Evolutionary conservation across 2,888 invertebrate genomes (phyloP).

Genomic region (Galeruca laticollis): DNA sequence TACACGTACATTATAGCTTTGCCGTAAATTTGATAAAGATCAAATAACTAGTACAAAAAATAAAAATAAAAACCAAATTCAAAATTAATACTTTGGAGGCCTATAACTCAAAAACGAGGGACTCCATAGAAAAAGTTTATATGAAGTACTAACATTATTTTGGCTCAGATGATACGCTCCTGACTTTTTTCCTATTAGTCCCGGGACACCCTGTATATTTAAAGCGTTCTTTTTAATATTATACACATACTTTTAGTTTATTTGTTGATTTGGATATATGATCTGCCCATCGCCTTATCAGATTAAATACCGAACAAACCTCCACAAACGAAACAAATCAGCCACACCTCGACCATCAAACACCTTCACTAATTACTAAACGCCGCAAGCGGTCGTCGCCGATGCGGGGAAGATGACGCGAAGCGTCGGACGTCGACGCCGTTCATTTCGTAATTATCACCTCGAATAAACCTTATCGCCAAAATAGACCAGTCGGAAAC

Average conservation of each 20-base stretch:
- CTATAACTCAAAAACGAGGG: too few relatives aligned
- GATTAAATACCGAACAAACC: conserved; percentile 12
- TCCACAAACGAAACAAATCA: conserved; percentile 46
- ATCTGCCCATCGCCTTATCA: not conserved
- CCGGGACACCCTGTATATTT: too few relatives aligned
- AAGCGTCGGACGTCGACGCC: conserved; percentile 23
- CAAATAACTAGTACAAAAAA: too few relatives aligned
- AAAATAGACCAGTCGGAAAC: not conserved
- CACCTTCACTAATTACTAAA: conserved; percentile 56
- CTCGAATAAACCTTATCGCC: conserved; percentile 9
- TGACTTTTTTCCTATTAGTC: too few relatives aligned
- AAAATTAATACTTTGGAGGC: too few relatives aligned
- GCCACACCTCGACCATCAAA: conserved; percentile 51
- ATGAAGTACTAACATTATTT: too few relatives aligned
- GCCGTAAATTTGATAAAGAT: too few relatives aligned
- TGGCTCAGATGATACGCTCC: too few relatives aligned
- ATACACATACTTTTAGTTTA: not conserved
- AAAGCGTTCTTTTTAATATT: too few relatives aligned
- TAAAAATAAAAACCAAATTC: too few relatives aligned
- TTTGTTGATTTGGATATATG: not conserved
- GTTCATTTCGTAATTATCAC: conserved; percentile 18
- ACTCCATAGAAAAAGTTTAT: too few relatives aligned
- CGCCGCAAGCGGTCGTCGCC: conserved; percentile 49
- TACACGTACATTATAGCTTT: too few relatives aligned
- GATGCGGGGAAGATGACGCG: conserved; percentile 21